Percentiles rank a stretch among this genome's conserved stretches.
These are phyloP conservation scores for Neoaliturus tenellus DNA, from an alignment of 2,888 invertebrate species.

Conservation along the genomic window DNA sequence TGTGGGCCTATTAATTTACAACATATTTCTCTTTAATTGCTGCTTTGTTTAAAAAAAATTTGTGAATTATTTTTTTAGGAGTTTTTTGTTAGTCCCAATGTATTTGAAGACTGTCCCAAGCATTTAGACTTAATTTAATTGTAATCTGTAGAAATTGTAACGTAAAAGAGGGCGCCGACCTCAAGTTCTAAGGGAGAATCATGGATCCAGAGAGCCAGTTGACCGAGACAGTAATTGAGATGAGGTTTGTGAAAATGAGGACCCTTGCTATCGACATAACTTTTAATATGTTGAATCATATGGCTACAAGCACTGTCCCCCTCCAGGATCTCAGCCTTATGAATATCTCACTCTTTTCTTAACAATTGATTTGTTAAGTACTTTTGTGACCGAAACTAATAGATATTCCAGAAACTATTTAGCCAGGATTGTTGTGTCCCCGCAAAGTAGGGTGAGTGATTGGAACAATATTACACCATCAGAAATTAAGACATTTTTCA, in stretches of 20 bases:
- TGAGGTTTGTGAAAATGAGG: not conserved
- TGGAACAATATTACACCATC: not conserved
- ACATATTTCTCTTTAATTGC: too few species aligned
- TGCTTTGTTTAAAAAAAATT: too few species aligned
- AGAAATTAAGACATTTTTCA: conserved; percentile 17
- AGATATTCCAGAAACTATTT: not conserved
- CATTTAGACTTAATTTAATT: too few species aligned
- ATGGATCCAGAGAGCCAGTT: not conserved
- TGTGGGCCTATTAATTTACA: too few species aligned
- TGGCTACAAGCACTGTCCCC: conserved; percentile 17
- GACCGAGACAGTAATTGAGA: conserved; percentile 30
- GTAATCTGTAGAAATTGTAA: too few species aligned
- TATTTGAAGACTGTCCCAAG: too few species aligned
- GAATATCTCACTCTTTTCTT: not conserved
- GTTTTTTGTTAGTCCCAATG: too few species aligned
- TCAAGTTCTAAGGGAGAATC: not conserved
- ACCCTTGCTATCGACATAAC: conserved; percentile 30
- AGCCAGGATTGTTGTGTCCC: not conserved
- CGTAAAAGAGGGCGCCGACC: conserved; percentile 19
- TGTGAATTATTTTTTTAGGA: too few species aligned
- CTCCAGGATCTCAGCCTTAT: conserved; percentile 14
- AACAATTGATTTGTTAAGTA: conserved; percentile 21
- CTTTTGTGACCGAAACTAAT: conserved; percentile 13
- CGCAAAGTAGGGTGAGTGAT: not conserved
- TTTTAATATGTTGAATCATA: not conserved